Evolutionary conservation across 2,113 vertebrate species (phyloP).

Genomic region (Corydoras sp.): DNA sequence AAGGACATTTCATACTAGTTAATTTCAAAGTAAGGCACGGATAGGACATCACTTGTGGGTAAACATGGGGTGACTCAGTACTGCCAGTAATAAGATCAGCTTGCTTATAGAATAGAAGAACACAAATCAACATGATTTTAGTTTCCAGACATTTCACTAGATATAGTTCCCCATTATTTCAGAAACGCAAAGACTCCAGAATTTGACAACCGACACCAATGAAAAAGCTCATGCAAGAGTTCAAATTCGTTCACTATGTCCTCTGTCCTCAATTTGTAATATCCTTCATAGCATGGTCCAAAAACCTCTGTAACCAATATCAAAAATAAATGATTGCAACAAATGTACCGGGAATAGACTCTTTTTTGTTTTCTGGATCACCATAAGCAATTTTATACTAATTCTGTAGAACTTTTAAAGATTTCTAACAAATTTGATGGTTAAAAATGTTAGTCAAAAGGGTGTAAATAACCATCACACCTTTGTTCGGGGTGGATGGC

Average conservation of each 20-base stretch:
- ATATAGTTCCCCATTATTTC: constrained; percentile 15
- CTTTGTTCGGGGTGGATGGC: no score
- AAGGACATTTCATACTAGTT: constrained; percentile 39
- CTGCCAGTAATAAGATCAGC: not conserved
- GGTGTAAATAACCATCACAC: no score
- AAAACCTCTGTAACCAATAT: constrained; percentile 29
- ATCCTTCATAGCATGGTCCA: constrained; percentile 16
- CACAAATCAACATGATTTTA: not conserved
- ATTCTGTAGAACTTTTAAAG: no score
- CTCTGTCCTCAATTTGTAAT: constrained; percentile 1
- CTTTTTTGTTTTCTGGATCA: no score
- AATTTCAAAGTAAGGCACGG: constrained; percentile 36
- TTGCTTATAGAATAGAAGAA: not conserved
- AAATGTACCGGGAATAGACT: constrained; percentile 28
- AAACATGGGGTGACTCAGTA: constrained; percentile 6
- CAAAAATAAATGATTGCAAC: constrained; percentile 31
- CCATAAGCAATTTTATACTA: no score
- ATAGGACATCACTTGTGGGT: constrained; percentile 11
- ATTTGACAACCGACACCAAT: constrained; percentile 3
- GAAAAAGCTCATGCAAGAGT: not conserved
- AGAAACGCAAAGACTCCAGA: not conserved
- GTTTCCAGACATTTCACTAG: not conserved
- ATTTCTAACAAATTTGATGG: no score
- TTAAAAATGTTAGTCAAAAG: no score
- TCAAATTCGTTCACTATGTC: not conserved